Conservation (phyloP, 2,797 vertebrate species). For the Nyctalus aviator region DNA sequence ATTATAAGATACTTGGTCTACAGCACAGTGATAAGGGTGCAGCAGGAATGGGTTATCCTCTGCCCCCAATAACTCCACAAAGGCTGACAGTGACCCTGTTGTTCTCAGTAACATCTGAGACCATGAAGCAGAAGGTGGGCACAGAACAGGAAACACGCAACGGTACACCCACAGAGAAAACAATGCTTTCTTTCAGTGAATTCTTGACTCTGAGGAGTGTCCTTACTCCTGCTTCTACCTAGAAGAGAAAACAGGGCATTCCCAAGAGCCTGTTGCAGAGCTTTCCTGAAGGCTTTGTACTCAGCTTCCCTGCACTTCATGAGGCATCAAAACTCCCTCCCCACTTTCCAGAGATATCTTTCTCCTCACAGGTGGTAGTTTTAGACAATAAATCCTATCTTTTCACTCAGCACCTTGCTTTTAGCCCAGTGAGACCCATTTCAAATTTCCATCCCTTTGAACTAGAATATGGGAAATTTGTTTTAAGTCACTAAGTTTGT, state of each 20-base stretch:
- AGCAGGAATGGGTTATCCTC: neutral
- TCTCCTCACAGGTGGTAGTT: neutral
- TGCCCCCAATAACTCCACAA: neutral
- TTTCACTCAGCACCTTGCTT: neutral
- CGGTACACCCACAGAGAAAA: neutral
- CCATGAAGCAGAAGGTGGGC: conserved; percentile 41
- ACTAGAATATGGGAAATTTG: neutral
- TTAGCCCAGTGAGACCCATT: neutral
- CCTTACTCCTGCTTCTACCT: neutral
- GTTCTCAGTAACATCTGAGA: conserved; percentile 27
- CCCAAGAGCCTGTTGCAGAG: neutral
- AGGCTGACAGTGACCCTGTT: neutral
- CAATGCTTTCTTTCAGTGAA: neutral
- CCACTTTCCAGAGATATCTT: neutral
- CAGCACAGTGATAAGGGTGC: neutral
- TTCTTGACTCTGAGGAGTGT: neutral
- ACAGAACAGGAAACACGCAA: conserved; percentile 15
- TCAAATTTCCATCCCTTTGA: neutral
- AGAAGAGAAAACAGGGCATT: conserved; percentile 10
- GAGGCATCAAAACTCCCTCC: neutral
- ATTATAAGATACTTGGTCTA: neutral
- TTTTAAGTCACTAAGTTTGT: neutral
- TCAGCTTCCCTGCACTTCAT: neutral
- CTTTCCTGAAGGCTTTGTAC: neutral
- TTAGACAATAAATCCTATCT: neutral